Base-by-base conservation (phyloP, 2,113 vertebrate genomes). In the Ctenodactylus gundi region DNA sequence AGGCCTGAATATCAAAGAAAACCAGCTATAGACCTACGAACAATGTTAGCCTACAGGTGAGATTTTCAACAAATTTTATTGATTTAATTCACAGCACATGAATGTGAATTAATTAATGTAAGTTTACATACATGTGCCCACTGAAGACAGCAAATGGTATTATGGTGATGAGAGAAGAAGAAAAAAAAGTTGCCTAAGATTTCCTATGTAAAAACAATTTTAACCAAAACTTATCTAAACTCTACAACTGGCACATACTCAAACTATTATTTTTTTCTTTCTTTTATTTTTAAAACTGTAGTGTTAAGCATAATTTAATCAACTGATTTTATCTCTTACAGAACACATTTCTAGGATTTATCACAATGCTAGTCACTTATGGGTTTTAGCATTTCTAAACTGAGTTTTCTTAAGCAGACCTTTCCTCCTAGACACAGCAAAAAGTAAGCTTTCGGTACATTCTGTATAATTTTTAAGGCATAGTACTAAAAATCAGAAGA, bases 191-290 rank as follows among this genome's bases (percentile, higher is more conserved):
- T 73, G 34, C 7, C 5, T 49, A 55, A n/a, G n/a, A n/a, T n/a
- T 17, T 17, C 51, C 10, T 53, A 53, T 62, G 13, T 77, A 81
- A n/a, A n/a, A n/a, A 51, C 60, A 91, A 57, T 86, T 94, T 88
- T 91, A 73, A 27, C 14, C 23, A 39, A 58, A 85, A 49, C 25
- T 70, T 89, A 68, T 2, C 36, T 88, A 67, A 94, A 39, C 46
- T 36, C 17, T 34, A 21, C 75, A 57, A 44, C 23, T 64, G 15
- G 53, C 17, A 58, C 10, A 51, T 76, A 94, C n/a, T 14, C 39
- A 51, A 81, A 72, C 8, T 83, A 23, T 90, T 58, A 72, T 23
- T 91, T 91, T 90, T 7, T 72, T 70, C 93, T 90, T 46, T 76
- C 51, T 53, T 84, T 87, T 93, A 8, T 58, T 27, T 39, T 86